Percentiles rank a stretch among this genome's conserved stretches.
Evolutionary conservation across 1,140 invertebrate genomes (phyloP).

Genomic region (Ceratosolen fusciceps): DNA sequence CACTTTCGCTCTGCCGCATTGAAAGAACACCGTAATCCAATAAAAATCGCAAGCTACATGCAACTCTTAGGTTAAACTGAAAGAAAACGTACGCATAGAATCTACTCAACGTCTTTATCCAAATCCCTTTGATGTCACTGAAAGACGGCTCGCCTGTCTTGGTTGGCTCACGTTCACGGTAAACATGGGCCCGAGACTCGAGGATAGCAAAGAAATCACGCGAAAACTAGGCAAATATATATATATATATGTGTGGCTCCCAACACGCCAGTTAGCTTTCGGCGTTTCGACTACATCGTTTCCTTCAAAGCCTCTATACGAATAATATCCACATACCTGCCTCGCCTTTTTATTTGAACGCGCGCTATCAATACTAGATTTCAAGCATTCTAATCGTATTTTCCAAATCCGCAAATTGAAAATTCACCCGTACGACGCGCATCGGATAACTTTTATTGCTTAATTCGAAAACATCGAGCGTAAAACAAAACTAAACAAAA

Average conservation of each 20-base stretch:
- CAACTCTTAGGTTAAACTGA: conserved; percentile 1
- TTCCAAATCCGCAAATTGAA: background rate
- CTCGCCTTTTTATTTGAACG: background rate
- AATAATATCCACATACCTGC: background rate
- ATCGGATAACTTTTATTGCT: too few species aligned
- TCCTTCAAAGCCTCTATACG: background rate
- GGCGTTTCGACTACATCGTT: conserved; percentile 19
- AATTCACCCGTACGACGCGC: too few species aligned
- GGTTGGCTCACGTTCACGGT: background rate
- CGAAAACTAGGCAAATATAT: background rate
- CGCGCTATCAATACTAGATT: background rate
- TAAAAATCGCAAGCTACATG: conserved; percentile 25
- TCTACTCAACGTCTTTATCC: conserved; percentile 33
- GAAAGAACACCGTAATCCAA: conserved; percentile 22
- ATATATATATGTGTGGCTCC: background rate
- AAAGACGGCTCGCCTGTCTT: conserved; percentile 22
- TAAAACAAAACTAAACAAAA: too few species aligned
- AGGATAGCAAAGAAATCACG: background rate
- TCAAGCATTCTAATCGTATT: background rate
- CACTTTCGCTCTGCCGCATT: background rate
- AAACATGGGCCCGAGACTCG: conserved; percentile 27
- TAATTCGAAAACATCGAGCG: too few species aligned
- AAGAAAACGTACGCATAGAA: background rate
- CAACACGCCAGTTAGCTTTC: background rate
- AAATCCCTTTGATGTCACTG: conserved; percentile 44